phyloP scores from a whole-genome alignment of 2,113 vertebrate genomes.

The Hassar affinis region DNA sequence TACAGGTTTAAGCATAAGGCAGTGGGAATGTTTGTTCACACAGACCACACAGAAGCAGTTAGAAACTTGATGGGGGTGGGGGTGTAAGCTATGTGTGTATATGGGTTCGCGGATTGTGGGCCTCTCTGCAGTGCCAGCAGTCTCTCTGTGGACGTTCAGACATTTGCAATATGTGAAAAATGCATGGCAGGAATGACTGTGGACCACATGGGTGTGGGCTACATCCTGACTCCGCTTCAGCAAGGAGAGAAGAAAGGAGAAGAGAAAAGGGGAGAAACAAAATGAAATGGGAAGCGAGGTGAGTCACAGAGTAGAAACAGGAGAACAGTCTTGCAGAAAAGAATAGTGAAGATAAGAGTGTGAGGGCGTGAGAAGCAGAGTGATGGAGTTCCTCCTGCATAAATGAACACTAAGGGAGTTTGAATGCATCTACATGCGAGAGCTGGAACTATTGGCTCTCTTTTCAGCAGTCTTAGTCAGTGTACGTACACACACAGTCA shows the following conservation, averaged over 20 bases:
- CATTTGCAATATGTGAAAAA: constrained; percentile 68
- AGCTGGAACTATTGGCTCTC: background rate
- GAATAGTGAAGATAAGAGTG: background rate
- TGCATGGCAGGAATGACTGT: constrained; percentile 59
- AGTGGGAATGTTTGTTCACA: constrained; percentile 33
- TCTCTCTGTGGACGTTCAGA: constrained; percentile 57
- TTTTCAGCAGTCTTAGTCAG: constrained; percentile 18
- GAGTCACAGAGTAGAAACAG: constrained; percentile 5
- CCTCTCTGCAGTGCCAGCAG: constrained; percentile 50
- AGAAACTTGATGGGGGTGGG: constrained; percentile 22
- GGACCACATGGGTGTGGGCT: constrained; percentile 68
- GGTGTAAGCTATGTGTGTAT: background rate
- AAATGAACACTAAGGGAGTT: background rate
- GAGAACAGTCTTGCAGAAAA: background rate
- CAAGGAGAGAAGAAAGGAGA: constrained; percentile 30
- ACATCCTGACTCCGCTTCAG: constrained; percentile 66
- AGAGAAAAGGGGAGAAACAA: constrained; percentile 8
- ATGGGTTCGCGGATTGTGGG: constrained; percentile 32
- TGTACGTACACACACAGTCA: constrained; percentile 12
- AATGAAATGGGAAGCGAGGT: constrained; percentile 14
- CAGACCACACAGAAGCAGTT: constrained; percentile 58
- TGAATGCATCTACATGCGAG: background rate
- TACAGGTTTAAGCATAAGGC: constrained; percentile 28
- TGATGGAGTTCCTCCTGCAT: background rate
- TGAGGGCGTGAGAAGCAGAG: background rate